A percentile compares a stretch with the other conserved stretches of the same genome.
These are phyloP conservation scores for Mythimna albipuncta DNA, from an alignment of 2,888 invertebrate species.

Conservation along the genomic window DNA sequence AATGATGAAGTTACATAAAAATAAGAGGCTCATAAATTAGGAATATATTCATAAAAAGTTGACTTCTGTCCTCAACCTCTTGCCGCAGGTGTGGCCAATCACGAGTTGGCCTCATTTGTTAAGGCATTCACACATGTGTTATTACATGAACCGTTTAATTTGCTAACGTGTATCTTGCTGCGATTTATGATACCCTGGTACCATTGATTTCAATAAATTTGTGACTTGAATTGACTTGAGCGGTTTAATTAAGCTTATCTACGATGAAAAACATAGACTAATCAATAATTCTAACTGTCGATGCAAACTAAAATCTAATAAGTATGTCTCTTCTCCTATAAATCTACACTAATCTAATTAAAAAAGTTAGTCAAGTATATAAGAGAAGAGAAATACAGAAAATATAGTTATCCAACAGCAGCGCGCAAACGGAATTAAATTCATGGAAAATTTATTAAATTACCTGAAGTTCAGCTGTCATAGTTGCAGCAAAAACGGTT, in stretches of 20 bases:
- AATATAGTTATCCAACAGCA: neutral
- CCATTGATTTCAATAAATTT: slow-evolving; percentile 27
- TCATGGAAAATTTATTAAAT: neutral
- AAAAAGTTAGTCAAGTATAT: neutral
- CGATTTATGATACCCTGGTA: slow-evolving; percentile 54
- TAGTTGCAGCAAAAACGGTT: slow-evolving; percentile 5
- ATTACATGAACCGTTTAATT: slow-evolving; percentile 57
- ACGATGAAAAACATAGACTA: no score
- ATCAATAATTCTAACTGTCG: neutral
- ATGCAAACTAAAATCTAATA: neutral
- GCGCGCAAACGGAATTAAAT: neutral
- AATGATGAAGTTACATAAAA: slow-evolving; percentile 61
- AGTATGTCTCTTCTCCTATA: no score
- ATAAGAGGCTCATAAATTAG: slow-evolving; percentile 67
- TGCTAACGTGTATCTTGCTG: slow-evolving; percentile 39
- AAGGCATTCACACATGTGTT: slow-evolving; percentile 62
- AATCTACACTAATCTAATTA: no score
- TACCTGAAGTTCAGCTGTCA: neutral
- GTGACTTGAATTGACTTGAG: slow-evolving; percentile 5
- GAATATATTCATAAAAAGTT: slow-evolving; percentile 70
- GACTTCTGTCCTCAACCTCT: slow-evolving; percentile 70
- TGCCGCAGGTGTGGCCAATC: slow-evolving; percentile 75
- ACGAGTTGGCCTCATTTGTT: slow-evolving; percentile 68
- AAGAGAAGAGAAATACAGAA: neutral
- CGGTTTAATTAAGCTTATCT: neutral